Percentiles rank a stretch among this genome's conserved stretches.
Evolutionary conservation across 2,797 vertebrate genomes (phyloP).

Genomic region (Miichthys miiuy): DNA sequence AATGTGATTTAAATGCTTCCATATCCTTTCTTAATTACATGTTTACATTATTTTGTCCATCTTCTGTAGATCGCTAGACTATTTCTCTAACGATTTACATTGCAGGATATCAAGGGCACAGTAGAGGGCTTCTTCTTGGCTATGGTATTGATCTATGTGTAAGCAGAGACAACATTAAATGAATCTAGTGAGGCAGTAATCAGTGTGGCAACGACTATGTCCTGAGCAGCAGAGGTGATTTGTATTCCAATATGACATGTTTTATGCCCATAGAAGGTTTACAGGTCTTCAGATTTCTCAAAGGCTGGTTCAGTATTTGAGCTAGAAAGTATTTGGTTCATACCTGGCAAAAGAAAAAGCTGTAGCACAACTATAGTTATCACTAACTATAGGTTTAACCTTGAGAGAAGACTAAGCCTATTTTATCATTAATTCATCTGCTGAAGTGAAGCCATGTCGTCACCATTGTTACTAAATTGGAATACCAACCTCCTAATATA

Average conservation of each 20-base stretch:
- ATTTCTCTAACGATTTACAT: slow-evolving; percentile 50
- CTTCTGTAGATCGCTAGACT: slow-evolving; percentile 22
- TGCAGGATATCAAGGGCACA: slow-evolving; percentile 66
- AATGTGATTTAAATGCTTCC: slow-evolving; percentile 25
- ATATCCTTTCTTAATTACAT: slow-evolving; percentile 20
- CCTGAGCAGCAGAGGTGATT: slow-evolving; percentile 68
- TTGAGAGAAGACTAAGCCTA: neutral
- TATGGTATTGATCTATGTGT: slow-evolving; percentile 70
- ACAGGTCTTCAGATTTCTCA: slow-evolving; percentile 45
- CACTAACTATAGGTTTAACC: neutral
- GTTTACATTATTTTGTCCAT: slow-evolving; percentile 35
- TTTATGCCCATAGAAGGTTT: slow-evolving; percentile 49
- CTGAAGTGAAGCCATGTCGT: slow-evolving; percentile 39
- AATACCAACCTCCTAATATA: slow-evolving; percentile 17
- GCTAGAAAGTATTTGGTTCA: slow-evolving; percentile 14
- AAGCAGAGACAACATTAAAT: slow-evolving; percentile 72
- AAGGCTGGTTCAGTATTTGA: slow-evolving; percentile 31
- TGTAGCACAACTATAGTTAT: slow-evolving; percentile 18
- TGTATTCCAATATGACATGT: slow-evolving; percentile 68
- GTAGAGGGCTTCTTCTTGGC: slow-evolving; percentile 60
- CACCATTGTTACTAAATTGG: slow-evolving; percentile 35
- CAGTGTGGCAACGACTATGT: slow-evolving; percentile 67
- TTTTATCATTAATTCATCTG: slow-evolving; percentile 51
- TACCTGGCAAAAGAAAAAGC: slow-evolving; percentile 1
- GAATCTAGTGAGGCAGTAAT: slow-evolving; percentile 69